Evolutionary conservation across 2,888 invertebrate genomes (phyloP), one percentile per base, ranked within the genome.

Genomic region (Deilephila porcellus): DNA sequence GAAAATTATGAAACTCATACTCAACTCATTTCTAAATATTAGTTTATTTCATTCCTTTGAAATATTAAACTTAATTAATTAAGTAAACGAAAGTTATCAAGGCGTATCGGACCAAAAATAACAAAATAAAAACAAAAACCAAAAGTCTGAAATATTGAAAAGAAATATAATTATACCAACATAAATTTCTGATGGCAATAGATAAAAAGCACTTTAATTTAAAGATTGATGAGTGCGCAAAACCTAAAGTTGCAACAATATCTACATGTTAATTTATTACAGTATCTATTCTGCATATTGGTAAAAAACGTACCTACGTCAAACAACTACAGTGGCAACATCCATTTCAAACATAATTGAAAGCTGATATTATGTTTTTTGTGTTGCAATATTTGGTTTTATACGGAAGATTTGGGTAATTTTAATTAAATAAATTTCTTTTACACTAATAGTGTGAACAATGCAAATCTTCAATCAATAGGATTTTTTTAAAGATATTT

Each of bases 211-310:
- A 52, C 1, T 20, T 25, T 52, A 25, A 67, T 52, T 52, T 19
- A 17, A 67, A 67, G 45, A 67, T 67, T 67, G 67, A 67, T 67
- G 45, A 67, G 17, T 14, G 64, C 45, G 37, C 20, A 64, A 52
- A 52, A 52, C 25, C 17, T 20, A 17, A 67, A 52, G 45, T 45
- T 52, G 67, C 67, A 67, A 52, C 20, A 25, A 67, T 67, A 67
- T 67, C 67, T 67, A 17, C 25, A 17, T 67, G 14, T 25, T 67
- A n/a, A 64, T 20, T 67, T 52, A 67, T 67, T 67, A 45, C 64
- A 14, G n/a, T 37, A 11, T 64, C 64, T 64, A 20, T 45, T 64
- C 37, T 52, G 52, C 45, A 67, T 67, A 63, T 19, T 37, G 14
- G 25, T 52, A 20, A 52, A 64, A 64, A 45, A 45, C 34, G 8